These are phyloP conservation scores for Ctenicera cuprea DNA, from an alignment of 2,888 invertebrate genomes.

Conservation along the genomic window DNA sequence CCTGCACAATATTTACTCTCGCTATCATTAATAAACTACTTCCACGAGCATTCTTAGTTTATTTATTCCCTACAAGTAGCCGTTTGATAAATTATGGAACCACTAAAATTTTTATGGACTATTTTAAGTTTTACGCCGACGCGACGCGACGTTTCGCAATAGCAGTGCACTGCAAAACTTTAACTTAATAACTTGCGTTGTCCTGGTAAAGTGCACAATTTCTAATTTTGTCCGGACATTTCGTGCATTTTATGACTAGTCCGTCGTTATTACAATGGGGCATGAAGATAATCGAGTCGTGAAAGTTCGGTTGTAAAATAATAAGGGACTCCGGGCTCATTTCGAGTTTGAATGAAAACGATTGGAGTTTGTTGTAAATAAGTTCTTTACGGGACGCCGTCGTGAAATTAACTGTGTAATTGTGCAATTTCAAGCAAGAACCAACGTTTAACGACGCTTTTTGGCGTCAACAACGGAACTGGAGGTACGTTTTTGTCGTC, in stretches of 20 bases:
- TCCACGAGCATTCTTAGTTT: neutral
- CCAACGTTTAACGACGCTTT: constrained; percentile 26
- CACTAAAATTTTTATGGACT: constrained; percentile 17
- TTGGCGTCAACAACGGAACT: constrained; percentile 26
- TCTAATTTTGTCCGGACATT: constrained; percentile 26
- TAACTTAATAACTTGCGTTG: neutral
- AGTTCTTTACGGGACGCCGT: constrained; percentile 24
- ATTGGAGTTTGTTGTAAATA: constrained; percentile 21
- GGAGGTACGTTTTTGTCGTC: constrained; percentile 2
- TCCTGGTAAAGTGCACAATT: constrained; percentile 9
- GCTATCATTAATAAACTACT: neutral
- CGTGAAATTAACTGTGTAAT: constrained; percentile 30
- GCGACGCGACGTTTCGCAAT: neutral
- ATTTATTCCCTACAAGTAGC: neutral
- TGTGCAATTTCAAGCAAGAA: constrained; percentile 24
- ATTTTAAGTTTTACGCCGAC: neutral
- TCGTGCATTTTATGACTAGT: constrained; percentile 20
- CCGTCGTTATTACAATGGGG: constrained; percentile 25
- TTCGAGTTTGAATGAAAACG: constrained; percentile 26
- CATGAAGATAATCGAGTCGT: constrained; percentile 32
- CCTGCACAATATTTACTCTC: constrained; percentile 17
- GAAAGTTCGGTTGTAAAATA: constrained; percentile 29
- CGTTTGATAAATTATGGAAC: neutral
- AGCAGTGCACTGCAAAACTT: neutral
- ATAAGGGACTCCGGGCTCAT: constrained; percentile 17